Evolutionary conservation across 2,113 vertebrate species (phyloP).

Genomic region (Varanus salvator): DNA sequence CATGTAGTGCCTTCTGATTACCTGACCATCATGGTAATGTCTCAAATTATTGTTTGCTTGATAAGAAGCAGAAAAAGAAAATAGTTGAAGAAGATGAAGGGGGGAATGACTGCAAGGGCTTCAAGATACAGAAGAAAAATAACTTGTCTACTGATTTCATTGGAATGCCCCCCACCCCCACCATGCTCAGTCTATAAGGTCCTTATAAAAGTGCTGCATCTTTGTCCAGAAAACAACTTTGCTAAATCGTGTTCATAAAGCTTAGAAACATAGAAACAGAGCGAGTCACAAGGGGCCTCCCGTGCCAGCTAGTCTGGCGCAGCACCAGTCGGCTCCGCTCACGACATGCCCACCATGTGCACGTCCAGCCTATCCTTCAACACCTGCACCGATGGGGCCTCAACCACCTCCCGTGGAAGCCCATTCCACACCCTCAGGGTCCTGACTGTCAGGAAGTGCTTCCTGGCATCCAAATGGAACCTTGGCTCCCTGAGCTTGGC

Average conservation of each 20-base stretch:
- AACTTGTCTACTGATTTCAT: not conserved
- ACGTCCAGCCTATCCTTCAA: too few species aligned
- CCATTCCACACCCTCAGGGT: too few species aligned
- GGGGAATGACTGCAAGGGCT: not conserved
- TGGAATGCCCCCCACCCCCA: not conserved
- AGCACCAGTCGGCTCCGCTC: too few species aligned
- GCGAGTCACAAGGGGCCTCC: too few species aligned
- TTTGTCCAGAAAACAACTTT: not conserved
- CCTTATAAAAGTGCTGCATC: not conserved
- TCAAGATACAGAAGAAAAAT: not conserved
- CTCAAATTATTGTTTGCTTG: slow-evolving; percentile 29
- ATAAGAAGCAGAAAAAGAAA: not conserved
- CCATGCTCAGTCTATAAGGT: not conserved
- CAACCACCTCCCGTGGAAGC: too few species aligned
- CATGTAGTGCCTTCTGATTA: slow-evolving; percentile 17
- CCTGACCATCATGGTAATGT: slow-evolving; percentile 24
- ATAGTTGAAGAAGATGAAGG: not conserved
- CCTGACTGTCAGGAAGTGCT: not conserved
- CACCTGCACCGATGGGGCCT: too few species aligned
- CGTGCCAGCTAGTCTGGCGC: too few species aligned
- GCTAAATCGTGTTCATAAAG: not conserved
- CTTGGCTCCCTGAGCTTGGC: too few species aligned
- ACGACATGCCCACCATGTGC: too few species aligned
- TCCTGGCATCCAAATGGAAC: too few species aligned
- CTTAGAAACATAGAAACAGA: too few species aligned